A percentile compares a stretch with the other conserved stretches of the same genome.
Evolutionary conservation across 92 coral and sea anemone genomes (phyloP).

Genomic region (Phenganax stokvisi): DNA sequence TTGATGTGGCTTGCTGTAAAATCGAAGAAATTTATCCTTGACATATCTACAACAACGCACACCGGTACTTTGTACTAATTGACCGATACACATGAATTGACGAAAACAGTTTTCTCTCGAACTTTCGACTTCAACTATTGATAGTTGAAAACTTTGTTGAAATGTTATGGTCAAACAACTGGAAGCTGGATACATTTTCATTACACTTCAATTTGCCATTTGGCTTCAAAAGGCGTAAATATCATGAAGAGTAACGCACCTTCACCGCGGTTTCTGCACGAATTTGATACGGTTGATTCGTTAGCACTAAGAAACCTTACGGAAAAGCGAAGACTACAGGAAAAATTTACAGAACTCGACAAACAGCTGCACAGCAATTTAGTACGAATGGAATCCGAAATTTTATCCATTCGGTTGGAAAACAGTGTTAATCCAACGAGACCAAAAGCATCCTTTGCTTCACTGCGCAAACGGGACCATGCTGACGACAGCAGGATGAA

Average conservation of each 20-base stretch:
- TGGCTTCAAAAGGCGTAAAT: background rate
- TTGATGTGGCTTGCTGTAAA: too few species aligned
- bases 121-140: too few species aligned
- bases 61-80: too few species aligned
- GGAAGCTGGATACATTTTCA: background rate
- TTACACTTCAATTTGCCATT: background rate
- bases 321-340: conserved; percentile 69
- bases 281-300: conserved; percentile 34
- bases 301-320: conserved; percentile 72
- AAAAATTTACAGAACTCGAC: conserved; percentile 61
- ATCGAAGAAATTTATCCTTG: too few species aligned
- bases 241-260: conserved; percentile 1
- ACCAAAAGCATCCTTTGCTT: background rate
- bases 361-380: conserved; percentile 66
- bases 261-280: conserved; percentile 17
- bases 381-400: conserved; percentile 80
- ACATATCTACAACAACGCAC: too few species aligned
- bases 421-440: background rate
- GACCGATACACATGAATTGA: too few species aligned
- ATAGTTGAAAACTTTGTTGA: too few species aligned
- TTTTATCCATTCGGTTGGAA: conserved; percentile 37
- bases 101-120: too few species aligned
- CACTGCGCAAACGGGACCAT: background rate
- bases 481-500: background rate
- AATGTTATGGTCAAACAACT: background rate